Evolutionary conservation across 2,113 vertebrate genomes (phyloP), one percentile per base, ranked within the genome.

Genomic region (Zosterops lateralis): DNA sequence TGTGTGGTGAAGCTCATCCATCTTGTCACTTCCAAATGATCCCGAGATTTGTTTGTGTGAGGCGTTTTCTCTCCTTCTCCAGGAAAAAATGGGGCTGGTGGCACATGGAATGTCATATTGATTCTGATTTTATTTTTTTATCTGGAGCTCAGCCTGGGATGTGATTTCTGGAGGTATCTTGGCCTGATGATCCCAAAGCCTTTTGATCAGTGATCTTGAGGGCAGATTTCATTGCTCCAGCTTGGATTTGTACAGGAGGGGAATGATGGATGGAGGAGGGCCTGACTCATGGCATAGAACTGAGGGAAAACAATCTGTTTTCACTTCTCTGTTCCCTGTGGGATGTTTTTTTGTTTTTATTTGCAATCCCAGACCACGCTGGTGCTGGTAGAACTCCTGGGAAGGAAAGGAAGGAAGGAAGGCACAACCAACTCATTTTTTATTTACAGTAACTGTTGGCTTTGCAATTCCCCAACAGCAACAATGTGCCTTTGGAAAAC

Each of bases 1-100:
- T 96, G 62, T 90, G 42, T 68, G 47, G 51, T 73, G 75, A 94
- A 77, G 79, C 90, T 96, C 67, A 73, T 75, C 10, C 58, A 38
- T 91, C 92, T 93, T 87, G 78, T 87, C 47, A 61, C 54, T 87
- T 50, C 6, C 9, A 53, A 28, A 40, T 45, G 17, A 10, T 54
- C 1, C 26, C 10, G 38, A 67, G 66, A 57, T 84, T 38, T 38
- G 50, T 83, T 95, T 95, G 47, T 48, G 8, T 26, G 9, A 87
- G 45, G 61, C 51, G 8, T 87, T 95, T 92, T 66, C 51, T 74
- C 57, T 84, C 76, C 40, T 85, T 54, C 78, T 51, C 12, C 31
- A 38, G 82, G 85, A 90, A 26, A 36, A 26, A 85, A 57, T 25
- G 45, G 26, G 34, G 51, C 21, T 75, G 87, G 32, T 28, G 25